phyloP scores from a whole-genome alignment of 1,140 invertebrate genomes.

The Pinna nobilis region DNA sequence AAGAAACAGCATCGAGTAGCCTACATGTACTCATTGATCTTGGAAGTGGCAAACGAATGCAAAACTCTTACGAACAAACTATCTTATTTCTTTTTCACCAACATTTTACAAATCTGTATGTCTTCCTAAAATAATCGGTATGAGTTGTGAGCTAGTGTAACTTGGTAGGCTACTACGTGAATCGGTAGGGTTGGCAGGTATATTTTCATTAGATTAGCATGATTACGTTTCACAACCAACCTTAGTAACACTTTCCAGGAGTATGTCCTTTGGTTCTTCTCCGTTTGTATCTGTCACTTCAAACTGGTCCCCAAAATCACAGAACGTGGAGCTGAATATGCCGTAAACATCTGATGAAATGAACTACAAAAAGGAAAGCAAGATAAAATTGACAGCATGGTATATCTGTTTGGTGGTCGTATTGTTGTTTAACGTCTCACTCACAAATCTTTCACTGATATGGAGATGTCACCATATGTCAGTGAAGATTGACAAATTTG shows the following conservation, averaged over 20 bases:
- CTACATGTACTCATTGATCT: no score
- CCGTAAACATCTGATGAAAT: conserved; percentile 72
- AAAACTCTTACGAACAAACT: not conserved
- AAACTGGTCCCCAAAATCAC: conserved; percentile 74
- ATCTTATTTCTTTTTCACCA: not conserved
- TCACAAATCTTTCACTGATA: no score
- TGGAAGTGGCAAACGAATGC: no score
- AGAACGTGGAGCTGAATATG: conserved; percentile 70
- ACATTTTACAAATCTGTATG: not conserved
- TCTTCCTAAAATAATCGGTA: not conserved
- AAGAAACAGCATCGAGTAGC: no score
- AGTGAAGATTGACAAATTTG: no score
- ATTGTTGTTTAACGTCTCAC: no score
- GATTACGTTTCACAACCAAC: conserved; percentile 33
- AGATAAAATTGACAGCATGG: not conserved
- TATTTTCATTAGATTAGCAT: not conserved
- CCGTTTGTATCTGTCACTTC: conserved; percentile 72
- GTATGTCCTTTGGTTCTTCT: conserved; percentile 72
- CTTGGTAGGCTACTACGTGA: no score
- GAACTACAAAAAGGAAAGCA: conserved; percentile 62
- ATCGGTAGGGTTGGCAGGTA: no score
- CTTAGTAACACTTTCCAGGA: conserved; percentile 71
- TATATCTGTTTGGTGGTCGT: no score
- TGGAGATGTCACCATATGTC: no score
- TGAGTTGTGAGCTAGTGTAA: not conserved